Evolutionary conservation across 2,113 vertebrate species (phyloP).

Genomic region (Pygoscelis antarcticus): DNA sequence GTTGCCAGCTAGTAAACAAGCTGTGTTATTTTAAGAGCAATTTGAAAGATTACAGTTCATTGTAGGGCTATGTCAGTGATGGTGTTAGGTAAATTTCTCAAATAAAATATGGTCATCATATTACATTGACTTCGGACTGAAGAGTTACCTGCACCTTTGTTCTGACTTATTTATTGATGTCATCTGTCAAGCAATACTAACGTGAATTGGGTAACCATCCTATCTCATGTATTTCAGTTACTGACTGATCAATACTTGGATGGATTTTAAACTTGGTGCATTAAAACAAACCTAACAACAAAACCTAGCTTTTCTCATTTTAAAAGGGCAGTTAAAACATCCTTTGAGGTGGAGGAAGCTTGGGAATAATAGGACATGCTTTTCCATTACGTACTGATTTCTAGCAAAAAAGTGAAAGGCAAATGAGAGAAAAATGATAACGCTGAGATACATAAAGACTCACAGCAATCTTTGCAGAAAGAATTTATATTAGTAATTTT

Average conservation of each 20-base stretch:
- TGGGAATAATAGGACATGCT: background rate
- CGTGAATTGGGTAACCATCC: background rate
- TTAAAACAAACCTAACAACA: background rate
- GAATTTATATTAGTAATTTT: conserved; percentile 6
- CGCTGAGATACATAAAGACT: background rate
- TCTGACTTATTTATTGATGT: background rate
- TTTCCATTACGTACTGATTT: background rate
- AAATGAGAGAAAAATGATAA: conserved; percentile 3
- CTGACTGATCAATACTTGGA: background rate
- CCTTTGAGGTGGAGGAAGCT: background rate
- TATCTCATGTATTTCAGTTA: background rate
- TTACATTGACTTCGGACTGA: background rate
- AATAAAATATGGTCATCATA: background rate
- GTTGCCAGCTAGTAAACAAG: background rate
- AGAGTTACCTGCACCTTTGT: background rate
- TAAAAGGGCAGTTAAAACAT: background rate
- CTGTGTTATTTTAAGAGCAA: background rate
- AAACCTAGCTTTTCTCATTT: background rate
- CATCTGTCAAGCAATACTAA: background rate
- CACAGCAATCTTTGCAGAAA: background rate
- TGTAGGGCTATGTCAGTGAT: background rate
- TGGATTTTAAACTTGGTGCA: background rate
- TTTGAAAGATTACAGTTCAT: background rate
- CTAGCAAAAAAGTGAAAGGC: background rate
- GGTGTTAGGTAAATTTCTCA: background rate